Conservation (phyloP, 2,797 vertebrate species). For the Sebastes kiyomatsui region DNA sequence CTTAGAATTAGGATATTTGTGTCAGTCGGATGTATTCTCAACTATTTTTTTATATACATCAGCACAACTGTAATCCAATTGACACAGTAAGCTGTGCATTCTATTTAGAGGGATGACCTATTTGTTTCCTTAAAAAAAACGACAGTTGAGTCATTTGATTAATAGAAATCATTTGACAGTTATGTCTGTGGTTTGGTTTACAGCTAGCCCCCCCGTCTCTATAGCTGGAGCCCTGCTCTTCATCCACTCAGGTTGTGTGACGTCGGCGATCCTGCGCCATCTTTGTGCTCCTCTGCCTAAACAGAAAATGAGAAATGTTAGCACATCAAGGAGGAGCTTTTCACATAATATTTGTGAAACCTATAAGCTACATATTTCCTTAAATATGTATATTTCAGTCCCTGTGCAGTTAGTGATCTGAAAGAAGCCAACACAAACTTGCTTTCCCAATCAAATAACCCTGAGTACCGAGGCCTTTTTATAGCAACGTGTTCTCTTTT, state of each 20-base stretch:
- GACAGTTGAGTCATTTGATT: background rate
- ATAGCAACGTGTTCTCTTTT: conserved; percentile 8
- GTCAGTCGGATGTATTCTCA: background rate
- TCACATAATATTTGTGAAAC: background rate
- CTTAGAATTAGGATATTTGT: background rate
- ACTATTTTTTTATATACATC: background rate
- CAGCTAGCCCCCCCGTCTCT: background rate
- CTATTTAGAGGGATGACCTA: background rate
- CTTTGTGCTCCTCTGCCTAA: conserved; percentile 54
- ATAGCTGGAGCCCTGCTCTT: conserved; percentile 24
- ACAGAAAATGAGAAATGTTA: conserved; percentile 9
- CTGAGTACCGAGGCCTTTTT: conserved; percentile 3
- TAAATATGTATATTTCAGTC: too few relatives aligned
- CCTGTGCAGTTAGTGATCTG: conserved; percentile 12
- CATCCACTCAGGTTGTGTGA: conserved; percentile 32
- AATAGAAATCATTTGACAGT: conserved; percentile 1
- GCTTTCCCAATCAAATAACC: conserved; percentile 9
- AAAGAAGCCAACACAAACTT: background rate
- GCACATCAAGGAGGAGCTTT: background rate
- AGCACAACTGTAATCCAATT: background rate
- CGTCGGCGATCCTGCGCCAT: conserved; percentile 46
- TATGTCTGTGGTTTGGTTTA: background rate
- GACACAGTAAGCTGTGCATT: background rate
- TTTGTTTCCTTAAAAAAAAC: conserved; percentile 5
- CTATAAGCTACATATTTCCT: background rate